Evolutionary conservation across 2,797 vertebrate genomes (phyloP).

Genomic region (Xenops minutus): DNA sequence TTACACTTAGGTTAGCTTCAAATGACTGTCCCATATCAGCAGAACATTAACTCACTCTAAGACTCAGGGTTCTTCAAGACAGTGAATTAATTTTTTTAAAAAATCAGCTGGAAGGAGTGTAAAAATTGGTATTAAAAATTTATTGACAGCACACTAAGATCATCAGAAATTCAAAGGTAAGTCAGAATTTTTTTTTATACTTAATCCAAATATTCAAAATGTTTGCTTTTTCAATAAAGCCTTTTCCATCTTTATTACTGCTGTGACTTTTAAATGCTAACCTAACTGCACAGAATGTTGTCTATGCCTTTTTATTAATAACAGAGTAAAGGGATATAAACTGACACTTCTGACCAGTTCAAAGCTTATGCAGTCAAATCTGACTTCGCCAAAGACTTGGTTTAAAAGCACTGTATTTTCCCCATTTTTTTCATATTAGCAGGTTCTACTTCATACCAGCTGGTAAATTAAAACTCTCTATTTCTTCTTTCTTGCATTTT

Average conservation of each 20-base stretch:
- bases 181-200: accelerated
- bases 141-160: not conserved
- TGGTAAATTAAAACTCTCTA: conserved; percentile 2
- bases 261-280: not conserved
- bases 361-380: conserved; percentile 1
- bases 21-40: not conserved
- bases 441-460: not conserved
- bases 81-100: not conserved
- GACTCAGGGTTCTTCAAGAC: not conserved
- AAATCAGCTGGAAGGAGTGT: not conserved
- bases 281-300: not conserved
- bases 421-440: not conserved
- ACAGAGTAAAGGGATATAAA: not conserved
- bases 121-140: not conserved
- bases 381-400: not conserved
- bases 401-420: not conserved
- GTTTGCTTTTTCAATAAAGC: not conserved
- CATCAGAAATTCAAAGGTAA: not conserved
- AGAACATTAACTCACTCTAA: not conserved
- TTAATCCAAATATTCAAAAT: not conserved
- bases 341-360: not conserved
- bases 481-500: conserved; percentile 16
- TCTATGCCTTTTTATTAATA: not conserved
- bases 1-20: not conserved
- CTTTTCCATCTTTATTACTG: not conserved